Percentiles rank a stretch among this genome's conserved stretches.
phyloP scores from a whole-genome alignment of 2,797 vertebrate genomes.

The Leucoraja ocellata region DNA sequence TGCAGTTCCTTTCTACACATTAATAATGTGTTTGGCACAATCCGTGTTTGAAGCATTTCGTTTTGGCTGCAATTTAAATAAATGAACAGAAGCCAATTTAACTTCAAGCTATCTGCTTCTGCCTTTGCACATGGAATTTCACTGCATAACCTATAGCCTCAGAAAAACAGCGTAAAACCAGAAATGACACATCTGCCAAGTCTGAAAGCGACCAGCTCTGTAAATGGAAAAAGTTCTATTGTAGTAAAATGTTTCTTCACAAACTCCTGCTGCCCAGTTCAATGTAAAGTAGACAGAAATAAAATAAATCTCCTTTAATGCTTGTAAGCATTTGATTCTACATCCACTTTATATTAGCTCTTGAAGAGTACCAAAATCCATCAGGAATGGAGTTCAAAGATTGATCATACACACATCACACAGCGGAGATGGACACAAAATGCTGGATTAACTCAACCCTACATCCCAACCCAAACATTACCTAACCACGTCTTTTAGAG shows the following conservation, averaged over 20 bases:
- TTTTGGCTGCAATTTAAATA: slow-evolving; percentile 4
- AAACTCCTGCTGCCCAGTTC: not conserved
- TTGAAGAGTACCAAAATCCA: not conserved
- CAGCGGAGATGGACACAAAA: not conserved
- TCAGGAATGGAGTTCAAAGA: not conserved
- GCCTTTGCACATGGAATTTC: not conserved
- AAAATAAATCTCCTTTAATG: slow-evolving; percentile 19
- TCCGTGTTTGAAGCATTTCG: not conserved
- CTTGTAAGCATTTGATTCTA: not conserved
- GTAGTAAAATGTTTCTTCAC: not conserved
- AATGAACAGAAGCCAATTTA: slow-evolving; percentile 26
- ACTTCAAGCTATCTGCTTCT: not conserved
- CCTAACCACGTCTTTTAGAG: too few relatives aligned
- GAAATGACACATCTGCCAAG: not conserved
- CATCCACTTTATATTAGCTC: not conserved
- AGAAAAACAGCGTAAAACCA: not conserved
- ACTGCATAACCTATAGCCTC: not conserved
- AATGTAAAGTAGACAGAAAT: not conserved
- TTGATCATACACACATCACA: not conserved
- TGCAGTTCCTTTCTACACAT: too few relatives aligned
- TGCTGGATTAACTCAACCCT: not conserved
- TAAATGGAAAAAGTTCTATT: slow-evolving; percentile 14
- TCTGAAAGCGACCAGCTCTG: not conserved
- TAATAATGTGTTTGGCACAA: not conserved
- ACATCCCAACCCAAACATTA: too few relatives aligned